These are phyloP conservation scores for Epizoanthus stellaris DNA, from an alignment of 92 coral and sea anemone species.

Conservation along the genomic window DNA sequence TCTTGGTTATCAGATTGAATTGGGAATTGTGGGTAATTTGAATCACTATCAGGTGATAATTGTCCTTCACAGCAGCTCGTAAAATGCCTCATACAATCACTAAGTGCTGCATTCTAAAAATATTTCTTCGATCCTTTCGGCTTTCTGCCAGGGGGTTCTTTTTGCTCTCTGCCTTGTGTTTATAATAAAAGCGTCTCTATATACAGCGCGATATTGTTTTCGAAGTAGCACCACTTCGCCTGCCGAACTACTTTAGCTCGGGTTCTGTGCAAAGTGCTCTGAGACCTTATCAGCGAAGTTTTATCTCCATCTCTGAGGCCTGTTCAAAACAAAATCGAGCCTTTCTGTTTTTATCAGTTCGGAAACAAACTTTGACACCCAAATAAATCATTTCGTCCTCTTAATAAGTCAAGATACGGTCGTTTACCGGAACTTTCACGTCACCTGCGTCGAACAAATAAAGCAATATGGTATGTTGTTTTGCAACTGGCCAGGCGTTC, in stretches of 20 bases:
- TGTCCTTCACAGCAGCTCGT: neutral
- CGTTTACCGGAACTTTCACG: neutral
- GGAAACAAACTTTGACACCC: neutral
- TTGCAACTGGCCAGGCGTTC: neutral
- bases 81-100: conserved; percentile 2
- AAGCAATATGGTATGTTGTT: neutral
- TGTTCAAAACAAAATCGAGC: neutral
- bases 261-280: neutral
- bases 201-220: neutral
- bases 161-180: neutral
- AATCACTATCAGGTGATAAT: conserved; percentile 16
- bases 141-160: conserved; percentile 12
- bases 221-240: neutral
- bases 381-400: neutral
- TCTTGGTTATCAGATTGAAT: neutral
- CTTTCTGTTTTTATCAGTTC: conserved; percentile 1
- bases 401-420: too few relatives aligned
- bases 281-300: neutral
- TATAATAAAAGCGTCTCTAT: neutral
- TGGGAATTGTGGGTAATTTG: conserved; percentile 28
- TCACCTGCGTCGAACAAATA: neutral
- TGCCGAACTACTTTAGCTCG: neutral
- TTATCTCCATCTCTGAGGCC: neutral
- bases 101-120: neutral
- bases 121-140: conserved; percentile 29